phyloP scores from a whole-genome alignment of 2,888 invertebrate species.

The Dryobota labecula region DNA sequence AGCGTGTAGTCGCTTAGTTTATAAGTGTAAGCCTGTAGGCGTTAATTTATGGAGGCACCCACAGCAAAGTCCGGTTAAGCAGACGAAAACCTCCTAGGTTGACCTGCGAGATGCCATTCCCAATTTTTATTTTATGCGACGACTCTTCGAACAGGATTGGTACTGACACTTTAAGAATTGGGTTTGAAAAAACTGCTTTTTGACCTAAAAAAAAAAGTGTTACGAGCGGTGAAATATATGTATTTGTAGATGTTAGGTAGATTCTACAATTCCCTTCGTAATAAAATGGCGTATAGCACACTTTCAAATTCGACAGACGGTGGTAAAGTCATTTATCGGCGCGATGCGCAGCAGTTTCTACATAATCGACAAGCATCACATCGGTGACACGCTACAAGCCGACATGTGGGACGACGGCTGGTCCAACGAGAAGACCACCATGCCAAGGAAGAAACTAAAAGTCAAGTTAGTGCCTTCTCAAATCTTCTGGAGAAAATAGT shows the following conservation, averaged over 20 bases:
- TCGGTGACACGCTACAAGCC: constrained; percentile 83
- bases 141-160: background rate
- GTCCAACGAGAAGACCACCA: constrained; percentile 78
- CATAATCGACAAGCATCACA: constrained; percentile 86
- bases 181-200: background rate
- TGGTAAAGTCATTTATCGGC: constrained; percentile 90
- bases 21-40: too few relatives aligned
- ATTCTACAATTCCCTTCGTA: background rate
- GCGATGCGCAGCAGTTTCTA: constrained; percentile 91
- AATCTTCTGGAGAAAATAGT: too few relatives aligned
- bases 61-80: too few relatives aligned
- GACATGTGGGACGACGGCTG: constrained; percentile 92
- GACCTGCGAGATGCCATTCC: too few relatives aligned
- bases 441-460: constrained; percentile 89
- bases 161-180: background rate
- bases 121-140: too few relatives aligned
- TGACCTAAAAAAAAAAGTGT: background rate
- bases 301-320: constrained; percentile 78
- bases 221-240: background rate
- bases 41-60: too few relatives aligned
- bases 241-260: background rate
- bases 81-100: too few relatives aligned
- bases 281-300: background rate
- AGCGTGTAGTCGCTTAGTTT: too few relatives aligned
- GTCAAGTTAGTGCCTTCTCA: constrained; percentile 78